Percentiles rank a stretch among this genome's conserved stretches.
These are phyloP conservation scores for Pao palembangensis DNA, from an alignment of 2,113 vertebrate species.

Conservation along the genomic window DNA sequence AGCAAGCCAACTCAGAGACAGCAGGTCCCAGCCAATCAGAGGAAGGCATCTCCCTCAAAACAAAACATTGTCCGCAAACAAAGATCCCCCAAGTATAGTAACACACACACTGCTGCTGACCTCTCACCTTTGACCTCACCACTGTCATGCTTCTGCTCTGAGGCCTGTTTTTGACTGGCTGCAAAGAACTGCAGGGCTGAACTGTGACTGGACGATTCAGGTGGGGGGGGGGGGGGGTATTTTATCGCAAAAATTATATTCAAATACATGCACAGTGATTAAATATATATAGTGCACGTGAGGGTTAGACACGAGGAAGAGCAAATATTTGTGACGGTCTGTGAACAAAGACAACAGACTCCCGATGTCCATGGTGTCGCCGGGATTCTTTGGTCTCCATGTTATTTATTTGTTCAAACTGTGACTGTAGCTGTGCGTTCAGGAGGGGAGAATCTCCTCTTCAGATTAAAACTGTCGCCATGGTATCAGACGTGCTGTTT, in stretches of 20 bases:
- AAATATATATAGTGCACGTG: too few species aligned
- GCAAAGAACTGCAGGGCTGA: constrained; percentile 21
- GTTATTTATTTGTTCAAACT: constrained; percentile 79
- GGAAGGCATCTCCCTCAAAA: too few species aligned
- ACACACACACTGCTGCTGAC: constrained; percentile 60
- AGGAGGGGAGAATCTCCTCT: constrained; percentile 50
- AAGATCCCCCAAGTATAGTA: constrained; percentile 26
- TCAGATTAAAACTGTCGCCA: constrained; percentile 8
- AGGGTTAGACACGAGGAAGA: too few species aligned
- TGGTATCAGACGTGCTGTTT: too few species aligned
- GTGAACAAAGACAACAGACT: too few species aligned
- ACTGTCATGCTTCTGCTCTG: constrained; percentile 57
- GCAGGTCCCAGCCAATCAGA: too few species aligned
- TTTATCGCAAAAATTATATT: too few species aligned
- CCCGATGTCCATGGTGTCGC: too few species aligned
- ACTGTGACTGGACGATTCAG: constrained; percentile 54
- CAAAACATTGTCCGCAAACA: neutral
- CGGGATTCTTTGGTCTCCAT: neutral
- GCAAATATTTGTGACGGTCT: too few species aligned
- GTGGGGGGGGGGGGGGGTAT: constrained; percentile 21
- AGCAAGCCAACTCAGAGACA: too few species aligned
- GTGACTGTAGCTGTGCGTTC: constrained; percentile 72
- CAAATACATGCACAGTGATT: too few species aligned
- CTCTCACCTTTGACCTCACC: constrained; percentile 70
- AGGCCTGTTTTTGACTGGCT: constrained; percentile 56